Evolutionary conservation across 2,113 vertebrate genomes (phyloP), one percentile per base, ranked within the genome.

Genomic region (Cariama cristata): DNA sequence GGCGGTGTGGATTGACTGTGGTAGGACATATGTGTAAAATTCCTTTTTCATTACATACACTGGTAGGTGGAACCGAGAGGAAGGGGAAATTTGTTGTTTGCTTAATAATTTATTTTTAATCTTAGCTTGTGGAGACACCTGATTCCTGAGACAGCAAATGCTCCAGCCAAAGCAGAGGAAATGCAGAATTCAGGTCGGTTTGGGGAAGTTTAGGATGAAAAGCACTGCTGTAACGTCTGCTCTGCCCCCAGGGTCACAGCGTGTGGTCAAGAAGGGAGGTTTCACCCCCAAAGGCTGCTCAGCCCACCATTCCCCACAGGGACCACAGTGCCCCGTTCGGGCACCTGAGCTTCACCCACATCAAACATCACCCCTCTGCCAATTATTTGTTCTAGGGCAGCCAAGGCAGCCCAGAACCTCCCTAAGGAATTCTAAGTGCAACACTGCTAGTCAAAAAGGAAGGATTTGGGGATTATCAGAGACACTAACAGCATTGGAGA

Each of bases 311-410:
- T 68, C 26, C 59, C 42, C 55, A 44, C 14, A 17, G 20, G 22
- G 24, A 52, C 10, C n/a, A 11, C 63, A 14, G 74, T 20, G 44
- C 49, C 30, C 0, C 0, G 5, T 11, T 3, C 14, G 21, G 35
- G 49, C 11, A 56, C 16, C 50, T 56, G 67, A 89, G 49, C 32
- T 59, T 59, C 8, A 9, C 2, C 14, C 69, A 16, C 10, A 8
- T 45, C 45, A 56, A 83, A 42, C 23, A 8, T 11, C 62, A 62
- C 8, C 32, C 23, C 14, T 32, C 33, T 50, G 28, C 32, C 76
- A 44, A 11, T 32, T 24, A 17, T 20, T 28, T 30, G 16, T 0
- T 58, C 80, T 12, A 28, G n/a, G 18, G 58, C 62, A 72, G 38
- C 52, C 72, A 28, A 58, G 22, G 32, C 9, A 30, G 9, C 23